A percentile compares a stretch with the other conserved stretches of the same genome.
Conservation (phyloP, 2,113 vertebrate genomes). For the Triplophysa siluroides region DNA sequence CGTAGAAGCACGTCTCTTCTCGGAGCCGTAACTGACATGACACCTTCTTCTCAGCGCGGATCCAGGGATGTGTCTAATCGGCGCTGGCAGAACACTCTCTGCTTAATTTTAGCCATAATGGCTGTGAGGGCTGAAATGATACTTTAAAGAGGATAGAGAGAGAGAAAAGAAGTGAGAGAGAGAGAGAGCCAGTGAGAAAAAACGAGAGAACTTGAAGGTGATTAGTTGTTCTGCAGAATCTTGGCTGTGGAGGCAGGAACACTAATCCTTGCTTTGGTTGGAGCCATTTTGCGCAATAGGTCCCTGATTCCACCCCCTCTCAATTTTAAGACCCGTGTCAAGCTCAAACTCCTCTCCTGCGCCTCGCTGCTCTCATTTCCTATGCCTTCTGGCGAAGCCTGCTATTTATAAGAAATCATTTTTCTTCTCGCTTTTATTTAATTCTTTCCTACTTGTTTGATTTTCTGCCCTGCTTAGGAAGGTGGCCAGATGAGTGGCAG, state of each 20-base stretch:
- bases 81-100: slow-evolving; percentile 72
- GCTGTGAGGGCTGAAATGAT: slow-evolving; percentile 65
- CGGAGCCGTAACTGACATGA: slow-evolving; percentile 51
- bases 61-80: slow-evolving; percentile 65
- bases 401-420: slow-evolving; percentile 84
- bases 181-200: slow-evolving; percentile 48
- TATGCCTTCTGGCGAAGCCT: slow-evolving; percentile 81
- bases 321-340: slow-evolving; percentile 84
- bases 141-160: slow-evolving; percentile 69
- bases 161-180: slow-evolving; percentile 51
- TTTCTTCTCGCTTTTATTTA: slow-evolving; percentile 74
- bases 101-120: slow-evolving; percentile 75
- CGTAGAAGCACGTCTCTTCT: slow-evolving; percentile 41
- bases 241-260: slow-evolving; percentile 78
- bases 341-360: slow-evolving; percentile 78
- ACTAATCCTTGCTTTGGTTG: slow-evolving; percentile 83
- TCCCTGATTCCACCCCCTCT: slow-evolving; percentile 80
- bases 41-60: slow-evolving; percentile 29
- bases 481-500: slow-evolving; percentile 80
- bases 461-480: slow-evolving; percentile 82
- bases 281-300: slow-evolving; percentile 79
- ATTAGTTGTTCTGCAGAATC: slow-evolving; percentile 79
- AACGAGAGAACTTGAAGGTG: slow-evolving; percentile 67
- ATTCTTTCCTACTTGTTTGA: slow-evolving; percentile 79
- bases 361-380: slow-evolving; percentile 80